Percentiles rank a stretch among this genome's conserved stretches.
These are phyloP conservation scores for Lordiphosa stackelbergi DNA, from an alignment of 1,140 invertebrate species.

Conservation along the genomic window DNA sequence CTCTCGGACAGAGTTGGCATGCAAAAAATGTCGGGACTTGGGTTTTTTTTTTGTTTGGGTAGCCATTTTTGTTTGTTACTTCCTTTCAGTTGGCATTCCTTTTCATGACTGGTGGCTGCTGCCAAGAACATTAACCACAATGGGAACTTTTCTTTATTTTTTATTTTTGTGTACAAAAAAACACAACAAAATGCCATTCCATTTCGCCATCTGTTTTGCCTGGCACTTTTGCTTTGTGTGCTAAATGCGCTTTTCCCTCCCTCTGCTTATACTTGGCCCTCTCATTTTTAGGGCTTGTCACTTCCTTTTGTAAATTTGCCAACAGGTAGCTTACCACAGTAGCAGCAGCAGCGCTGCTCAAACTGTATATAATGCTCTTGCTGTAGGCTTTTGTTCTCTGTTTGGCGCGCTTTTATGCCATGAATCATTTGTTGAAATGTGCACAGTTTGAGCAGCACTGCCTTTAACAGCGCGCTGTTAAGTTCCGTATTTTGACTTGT, in stretches of 20 bases:
- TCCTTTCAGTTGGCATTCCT: slow-evolving; percentile 56
- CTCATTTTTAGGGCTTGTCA: slow-evolving; percentile 41
- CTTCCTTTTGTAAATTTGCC: slow-evolving; percentile 48
- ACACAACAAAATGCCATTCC: slow-evolving; percentile 59
- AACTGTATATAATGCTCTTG: slow-evolving; percentile 21
- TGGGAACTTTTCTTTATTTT: slow-evolving; percentile 31
- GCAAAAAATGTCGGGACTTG: slow-evolving; percentile 20
- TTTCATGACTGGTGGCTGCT: slow-evolving; percentile 31
- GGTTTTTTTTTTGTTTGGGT: slow-evolving; percentile 7
- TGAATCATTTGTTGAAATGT: too few relatives aligned
- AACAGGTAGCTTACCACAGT: slow-evolving; percentile 42
- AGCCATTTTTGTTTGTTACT: slow-evolving; percentile 46
- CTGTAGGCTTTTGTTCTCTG: background rate
- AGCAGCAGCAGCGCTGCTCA: slow-evolving; percentile 13
- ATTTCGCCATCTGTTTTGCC: slow-evolving; percentile 62
- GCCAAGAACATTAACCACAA: slow-evolving; percentile 39
- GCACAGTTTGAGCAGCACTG: too few relatives aligned
- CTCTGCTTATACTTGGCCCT: slow-evolving; percentile 22
- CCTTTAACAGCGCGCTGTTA: too few relatives aligned
- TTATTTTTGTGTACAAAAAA: slow-evolving; percentile 23
- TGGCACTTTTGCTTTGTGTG: slow-evolving; percentile 62
- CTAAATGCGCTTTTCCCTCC: slow-evolving; percentile 67
- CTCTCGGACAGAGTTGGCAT: slow-evolving; percentile 30
- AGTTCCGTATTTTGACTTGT: slow-evolving; percentile 1
- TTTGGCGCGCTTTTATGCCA: background rate